Base-by-base conservation (phyloP, 2,797 vertebrate genomes). In the Helicolenus hilgendorfi region DNA sequence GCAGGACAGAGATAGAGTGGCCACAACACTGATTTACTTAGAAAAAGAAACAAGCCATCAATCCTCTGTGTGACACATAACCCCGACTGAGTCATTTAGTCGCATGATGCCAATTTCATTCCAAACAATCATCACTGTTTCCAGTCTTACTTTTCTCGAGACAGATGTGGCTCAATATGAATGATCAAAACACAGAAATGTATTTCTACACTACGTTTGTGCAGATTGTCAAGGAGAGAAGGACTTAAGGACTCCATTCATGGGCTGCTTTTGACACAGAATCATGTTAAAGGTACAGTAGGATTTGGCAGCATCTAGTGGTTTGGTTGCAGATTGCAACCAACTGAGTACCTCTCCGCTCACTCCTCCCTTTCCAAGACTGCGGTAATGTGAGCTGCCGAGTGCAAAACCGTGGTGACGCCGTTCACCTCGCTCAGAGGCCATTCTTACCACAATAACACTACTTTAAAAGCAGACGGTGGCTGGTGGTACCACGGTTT, bases 41-140 rank as follows among this genome's bases (percentile, higher is more conserved):
- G 41, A 79, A 15, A 59, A 71, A 79, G 67, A 83, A 90, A 84
- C 76, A n/a, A 76, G 63, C 82, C 63, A 72, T 87, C 77, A 81
- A 67, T 83, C 65, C 70, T 59, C n/a, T 60, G 33, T 74, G 65
- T 76, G 75, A 77, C 87, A 89, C 75, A 76, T 29, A 63, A 81
- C 27, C 59, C 81, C 69, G 22, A 24, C 77, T 76, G 85, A 74
- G 73, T 76, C 49, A 90, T 72, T 86, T 33, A 68, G 84, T 67
- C 20, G 14, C 68, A 72, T 63, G 65, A 72, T 68, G 60, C 24
- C 83, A 74, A 81, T 88, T 88, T 82, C 72, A 75, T 91, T 83
- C 65, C 62, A 69, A 64, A 38, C 62, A 77, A 77, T 82, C 77
- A 26, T 55, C 36, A 22, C 27, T 2, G 29, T 72, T 83, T 78